Percentiles rank a stretch among this genome's conserved stretches.
Evolutionary conservation across 2,888 invertebrate species (phyloP).

Genomic region (Apodemia zela): DNA sequence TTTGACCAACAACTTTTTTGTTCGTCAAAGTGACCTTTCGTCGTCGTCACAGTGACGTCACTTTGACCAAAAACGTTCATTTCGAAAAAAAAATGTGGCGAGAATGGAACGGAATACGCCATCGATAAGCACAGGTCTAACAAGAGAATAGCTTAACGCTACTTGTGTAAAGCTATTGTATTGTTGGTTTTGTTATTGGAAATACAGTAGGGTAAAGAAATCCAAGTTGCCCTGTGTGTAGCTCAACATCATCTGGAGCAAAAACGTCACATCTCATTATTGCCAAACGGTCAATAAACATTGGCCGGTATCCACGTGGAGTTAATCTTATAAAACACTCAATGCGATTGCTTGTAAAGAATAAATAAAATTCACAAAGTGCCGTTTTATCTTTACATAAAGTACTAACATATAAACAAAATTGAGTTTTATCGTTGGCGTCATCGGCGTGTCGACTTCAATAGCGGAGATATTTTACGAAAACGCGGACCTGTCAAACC

Average conservation of each 20-base stretch:
- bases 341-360: conserved; percentile 10
- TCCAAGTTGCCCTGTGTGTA: not conserved
- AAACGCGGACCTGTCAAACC: not conserved
- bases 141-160: no score
- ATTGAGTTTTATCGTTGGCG: conserved; percentile 1
- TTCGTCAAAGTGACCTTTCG: no score
- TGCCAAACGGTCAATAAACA: conserved; percentile 3
- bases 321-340: not conserved
- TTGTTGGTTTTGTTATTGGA: no score
- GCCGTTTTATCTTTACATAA: not conserved
- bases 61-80: no score
- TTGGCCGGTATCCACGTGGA: not conserved
- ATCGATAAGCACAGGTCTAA: no score
- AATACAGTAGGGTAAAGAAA: no score
- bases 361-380: conserved; percentile 10
- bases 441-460: not conserved
- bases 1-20: no score
- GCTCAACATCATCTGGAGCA: not conserved
- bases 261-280: not conserved
- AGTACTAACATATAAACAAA: conserved; percentile 5
- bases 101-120: no score
- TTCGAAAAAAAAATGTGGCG: no score
- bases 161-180: no score
- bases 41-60: no score
- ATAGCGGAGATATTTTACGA: not conserved